Base-by-base conservation (phyloP, 2,797 vertebrate species). In the Rhinogobio ventralis region DNA sequence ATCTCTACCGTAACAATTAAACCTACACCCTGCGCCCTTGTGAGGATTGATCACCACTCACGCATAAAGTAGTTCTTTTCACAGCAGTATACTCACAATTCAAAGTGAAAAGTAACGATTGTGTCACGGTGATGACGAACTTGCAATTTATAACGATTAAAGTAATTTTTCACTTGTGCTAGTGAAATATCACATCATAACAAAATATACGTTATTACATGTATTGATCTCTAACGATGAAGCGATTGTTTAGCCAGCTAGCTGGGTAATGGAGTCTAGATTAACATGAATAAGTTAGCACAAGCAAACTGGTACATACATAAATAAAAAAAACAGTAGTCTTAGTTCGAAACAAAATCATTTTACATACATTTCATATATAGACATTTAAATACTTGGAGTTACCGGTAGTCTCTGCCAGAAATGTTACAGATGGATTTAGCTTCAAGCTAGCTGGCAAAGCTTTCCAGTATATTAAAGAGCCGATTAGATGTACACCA, bases 61-160 rank as follows among this genome's bases (percentile, higher is more conserved):
- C 64, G 72, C 75, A 89, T 77, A 88, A 90, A 90, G 75, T 90
- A 88, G 89, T 90, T 85, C 85, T 88, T 85, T 51, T 87, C 82
- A 75, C 72, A 33, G 64, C 66, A 71, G 25, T 62, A 49, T 36
- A 82, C 25, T 81, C 36, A 74, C 83, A 60, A 53, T 85, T 68
- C 17, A 46, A 55, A 78, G 51, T 85, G 69, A 83, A 66, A 36
- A 30, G 45, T 57, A 69, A 57, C 62, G 77, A 75, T 55, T 69
- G 60, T 71, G 36, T 74, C 19, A 73, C 15, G 1, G 15, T 10
- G 62, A 66, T 49, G 36, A 83, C 23, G 28, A 86, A 67, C 6
- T 25, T 84, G 11, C 13, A 45, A 28, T 73, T 83, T 78, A 30
- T 42, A 33, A 66, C 19, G 7, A 51, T 25, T 71, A 49, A 23